These are phyloP conservation scores for Xenopus petersii DNA, from an alignment of 2,797 vertebrate species.

Conservation along the genomic window DNA sequence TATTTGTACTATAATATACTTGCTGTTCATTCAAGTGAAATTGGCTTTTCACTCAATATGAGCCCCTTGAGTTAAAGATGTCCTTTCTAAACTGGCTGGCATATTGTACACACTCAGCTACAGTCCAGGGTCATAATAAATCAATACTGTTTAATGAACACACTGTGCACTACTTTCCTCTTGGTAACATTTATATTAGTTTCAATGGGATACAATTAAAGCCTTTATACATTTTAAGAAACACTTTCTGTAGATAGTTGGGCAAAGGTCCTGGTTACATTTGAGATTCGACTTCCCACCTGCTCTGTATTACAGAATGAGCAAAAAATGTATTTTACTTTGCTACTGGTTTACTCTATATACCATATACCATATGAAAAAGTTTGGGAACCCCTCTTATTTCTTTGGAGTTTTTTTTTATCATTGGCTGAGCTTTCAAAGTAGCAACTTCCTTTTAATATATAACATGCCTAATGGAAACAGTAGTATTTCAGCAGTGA, in stretches of 20 bases:
- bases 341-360: too few species aligned
- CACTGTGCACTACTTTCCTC: conserved; percentile 15
- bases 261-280: neutral
- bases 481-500: too few species aligned
- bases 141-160: conserved; percentile 44
- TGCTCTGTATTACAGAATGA: neutral
- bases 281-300: neutral
- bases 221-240: conserved; percentile 28
- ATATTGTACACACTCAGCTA: conserved; percentile 36
- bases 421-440: too few species aligned
- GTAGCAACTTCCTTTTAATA: too few species aligned
- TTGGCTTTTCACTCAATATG: conserved; percentile 46
- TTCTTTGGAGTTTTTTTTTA: too few species aligned
- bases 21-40: conserved; percentile 42
- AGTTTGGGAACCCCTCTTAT: too few species aligned
- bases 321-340: neutral
- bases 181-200: conserved; percentile 45
- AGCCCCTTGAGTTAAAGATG: conserved; percentile 47
- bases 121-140: conserved; percentile 42
- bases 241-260: neutral
- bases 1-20: conserved; percentile 4
- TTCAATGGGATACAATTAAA: conserved; percentile 37
- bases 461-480: too few species aligned
- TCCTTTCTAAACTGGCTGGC: conserved; percentile 44
- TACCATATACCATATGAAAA: too few species aligned